These are phyloP conservation scores for Coptodon bakossiorum DNA, from an alignment of 2,113 vertebrate species.

Conservation along the genomic window DNA sequence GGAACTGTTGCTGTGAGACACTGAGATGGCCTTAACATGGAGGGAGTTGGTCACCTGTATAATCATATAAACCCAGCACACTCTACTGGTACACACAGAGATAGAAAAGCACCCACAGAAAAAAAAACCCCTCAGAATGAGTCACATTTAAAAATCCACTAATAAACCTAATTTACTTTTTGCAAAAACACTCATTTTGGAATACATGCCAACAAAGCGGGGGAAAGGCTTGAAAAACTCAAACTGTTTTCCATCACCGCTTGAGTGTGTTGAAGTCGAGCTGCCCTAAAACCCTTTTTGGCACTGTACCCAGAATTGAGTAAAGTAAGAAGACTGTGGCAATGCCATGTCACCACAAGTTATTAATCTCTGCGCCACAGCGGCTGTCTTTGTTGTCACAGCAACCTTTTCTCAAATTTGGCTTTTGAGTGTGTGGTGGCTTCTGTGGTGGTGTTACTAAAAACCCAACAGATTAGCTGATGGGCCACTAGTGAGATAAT, in stretches of 20 bases:
- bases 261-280: background rate
- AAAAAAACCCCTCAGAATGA: background rate
- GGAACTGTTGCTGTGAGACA: background rate
- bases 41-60: background rate
- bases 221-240: background rate
- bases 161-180: background rate
- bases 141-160: background rate
- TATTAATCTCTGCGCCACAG: slow-evolving; percentile 2
- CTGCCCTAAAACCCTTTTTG: background rate
- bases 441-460: slow-evolving; percentile 13
- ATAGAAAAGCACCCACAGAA: background rate
- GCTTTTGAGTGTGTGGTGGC: background rate
- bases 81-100: slow-evolving; percentile 18
- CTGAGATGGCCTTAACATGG: background rate
- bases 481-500: slow-evolving; percentile 25
- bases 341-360: background rate
- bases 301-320: background rate
- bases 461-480: slow-evolving; percentile 27
- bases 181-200: background rate
- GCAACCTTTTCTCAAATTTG: slow-evolving; percentile 30
- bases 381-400: slow-evolving; percentile 43
- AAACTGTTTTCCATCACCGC: background rate
- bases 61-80: slow-evolving; percentile 19
- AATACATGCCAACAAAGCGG: background rate
- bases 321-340: background rate